Evolutionary conservation across 2,113 vertebrate species (phyloP), one percentile per base, ranked within the genome.

Genomic region (Cebidichthys violaceus): DNA sequence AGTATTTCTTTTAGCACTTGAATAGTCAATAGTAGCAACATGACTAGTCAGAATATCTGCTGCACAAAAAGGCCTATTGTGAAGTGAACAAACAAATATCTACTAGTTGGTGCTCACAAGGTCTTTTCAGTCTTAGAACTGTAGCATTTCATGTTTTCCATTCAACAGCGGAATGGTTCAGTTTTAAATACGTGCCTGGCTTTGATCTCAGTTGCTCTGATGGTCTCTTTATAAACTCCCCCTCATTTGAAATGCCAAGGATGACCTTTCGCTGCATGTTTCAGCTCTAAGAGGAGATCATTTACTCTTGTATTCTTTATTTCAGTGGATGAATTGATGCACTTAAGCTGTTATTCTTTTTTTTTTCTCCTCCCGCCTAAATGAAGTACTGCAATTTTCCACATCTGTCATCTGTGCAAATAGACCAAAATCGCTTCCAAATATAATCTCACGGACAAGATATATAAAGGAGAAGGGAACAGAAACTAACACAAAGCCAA

Each of bases 251-350:
- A 82, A 89, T 83, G 83, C 68, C 75, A 74, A 22, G n/a, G 33
- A 61, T 90, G 90, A 92, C 89, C 85, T 89, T 90, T 88, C 37
- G 9, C 83, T 83, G 79, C 24, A 54, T 47, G 70, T 79, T 78
- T 77, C 55, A 20, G 71, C 70, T 82, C 45, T 3, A 27, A 86
- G 82, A 77, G 74, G 55, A 84, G 70, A 82, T 87, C 45, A 67
- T 86, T 86, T 84, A 74, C 83, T 73, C 9, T 13, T 86, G 76
- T 87, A 83, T 79, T 86, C 62, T 84, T 88, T 72, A 86, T 79
- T 83, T 77, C 72, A 71, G 31, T n/a, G 35, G 82, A 85, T 74
- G 59, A 77, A 59, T 72, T 55, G 54, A 85, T 78, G 83, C 62
- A 84, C 75, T 74, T 41, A 35, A 72, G 69, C 47, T 22, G 45